Evolutionary conservation across 1,140 invertebrate species (phyloP).

Genomic region (Belonocnema kinseyi): DNA sequence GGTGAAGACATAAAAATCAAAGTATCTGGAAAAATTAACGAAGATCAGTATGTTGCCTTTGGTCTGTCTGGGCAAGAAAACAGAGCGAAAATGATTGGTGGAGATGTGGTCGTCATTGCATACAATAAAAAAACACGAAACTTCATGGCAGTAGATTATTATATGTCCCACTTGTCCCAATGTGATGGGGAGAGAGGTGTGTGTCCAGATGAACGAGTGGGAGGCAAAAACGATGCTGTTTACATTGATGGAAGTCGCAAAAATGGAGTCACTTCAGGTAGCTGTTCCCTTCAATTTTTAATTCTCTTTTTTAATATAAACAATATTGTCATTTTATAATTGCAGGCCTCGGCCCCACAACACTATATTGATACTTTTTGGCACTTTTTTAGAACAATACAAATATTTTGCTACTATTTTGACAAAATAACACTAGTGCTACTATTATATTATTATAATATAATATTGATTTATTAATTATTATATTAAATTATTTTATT

Average conservation of each 20-base stretch:
- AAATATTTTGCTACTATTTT: too few species aligned
- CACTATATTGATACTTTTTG: too few species aligned
- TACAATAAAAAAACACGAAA: conserved; percentile 82
- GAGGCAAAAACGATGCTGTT: conserved; percentile 87
- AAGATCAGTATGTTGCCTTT: conserved; percentile 92
- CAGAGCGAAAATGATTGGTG: conserved; percentile 83
- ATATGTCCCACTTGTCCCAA: conserved; percentile 88
- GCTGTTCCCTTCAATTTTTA: neutral
- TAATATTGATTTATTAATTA: too few species aligned
- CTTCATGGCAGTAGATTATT: conserved; percentile 90
- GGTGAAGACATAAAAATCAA: conserved; percentile 85
- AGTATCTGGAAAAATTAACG: conserved; percentile 84
- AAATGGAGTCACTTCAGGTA: conserved; percentile 86
- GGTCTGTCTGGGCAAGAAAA: conserved; percentile 87
- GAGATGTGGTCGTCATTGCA: conserved; percentile 90
- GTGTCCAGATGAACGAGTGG: conserved; percentile 88
- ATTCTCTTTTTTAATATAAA: too few species aligned
- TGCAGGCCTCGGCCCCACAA: too few species aligned
- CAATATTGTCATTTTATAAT: too few species aligned
- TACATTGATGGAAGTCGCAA: conserved; percentile 84
- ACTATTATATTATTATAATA: too few species aligned
- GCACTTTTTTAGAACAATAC: too few species aligned
- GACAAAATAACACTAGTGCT: too few species aligned
- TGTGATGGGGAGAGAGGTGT: conserved; percentile 89
- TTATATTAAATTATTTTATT: too few species aligned